Conservation (phyloP, 2,888 invertebrate genomes). For the Antitype chi region DNA sequence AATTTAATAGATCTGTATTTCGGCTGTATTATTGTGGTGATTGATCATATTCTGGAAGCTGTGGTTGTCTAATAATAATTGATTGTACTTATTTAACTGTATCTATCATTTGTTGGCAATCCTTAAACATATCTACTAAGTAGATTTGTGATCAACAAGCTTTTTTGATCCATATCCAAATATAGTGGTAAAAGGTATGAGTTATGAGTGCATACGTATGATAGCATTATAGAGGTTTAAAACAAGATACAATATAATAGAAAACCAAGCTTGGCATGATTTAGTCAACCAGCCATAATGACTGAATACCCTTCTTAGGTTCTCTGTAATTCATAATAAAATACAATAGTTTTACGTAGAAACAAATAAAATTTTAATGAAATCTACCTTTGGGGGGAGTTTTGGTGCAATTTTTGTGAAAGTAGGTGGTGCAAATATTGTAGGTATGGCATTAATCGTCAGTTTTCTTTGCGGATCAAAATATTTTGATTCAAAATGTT, state of each 20-base stretch:
- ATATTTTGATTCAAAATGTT: constrained; percentile 83
- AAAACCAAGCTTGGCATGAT: background rate
- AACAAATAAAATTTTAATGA: background rate
- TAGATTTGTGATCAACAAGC: background rate
- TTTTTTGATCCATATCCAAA: background rate
- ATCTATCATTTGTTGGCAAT: background rate
- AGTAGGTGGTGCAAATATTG: constrained; percentile 72
- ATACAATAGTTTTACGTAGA: too few relatives aligned
- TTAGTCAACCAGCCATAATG: background rate
- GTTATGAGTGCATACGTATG: background rate
- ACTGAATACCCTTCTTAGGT: background rate
- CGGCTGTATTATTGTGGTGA: background rate
- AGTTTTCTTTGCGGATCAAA: constrained; percentile 81
- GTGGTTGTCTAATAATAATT: background rate
- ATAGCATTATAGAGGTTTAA: background rate
- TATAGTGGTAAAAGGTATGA: background rate
- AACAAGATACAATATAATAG: background rate
- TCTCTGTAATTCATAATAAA: background rate
- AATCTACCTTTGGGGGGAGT: constrained; percentile 68
- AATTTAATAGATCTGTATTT: background rate
- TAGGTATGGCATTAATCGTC: constrained; percentile 82
- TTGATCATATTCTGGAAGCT: background rate
- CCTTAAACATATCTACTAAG: background rate
- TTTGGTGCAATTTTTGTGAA: constrained; percentile 45
- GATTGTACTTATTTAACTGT: background rate